Evolutionary conservation across 1,140 invertebrate species (phyloP).

Genomic region (Pseudomyrmex sp.): DNA sequence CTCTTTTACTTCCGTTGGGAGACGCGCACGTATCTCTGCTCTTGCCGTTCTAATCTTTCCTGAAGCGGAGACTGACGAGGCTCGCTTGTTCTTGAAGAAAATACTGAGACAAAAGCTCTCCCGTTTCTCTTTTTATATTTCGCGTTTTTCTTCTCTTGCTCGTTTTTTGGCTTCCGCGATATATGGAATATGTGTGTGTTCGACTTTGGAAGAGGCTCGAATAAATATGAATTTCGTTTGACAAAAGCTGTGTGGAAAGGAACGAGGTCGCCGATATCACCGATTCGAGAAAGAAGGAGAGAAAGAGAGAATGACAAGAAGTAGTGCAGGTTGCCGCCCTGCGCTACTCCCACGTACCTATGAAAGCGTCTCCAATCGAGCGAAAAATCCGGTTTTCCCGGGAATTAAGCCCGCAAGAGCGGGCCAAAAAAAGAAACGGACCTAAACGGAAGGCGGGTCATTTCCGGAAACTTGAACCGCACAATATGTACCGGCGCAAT

Average conservation of each 20-base stretch:
- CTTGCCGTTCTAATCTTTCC: constrained; percentile 63
- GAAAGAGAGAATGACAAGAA: background rate
- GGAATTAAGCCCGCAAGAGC: constrained; percentile 72
- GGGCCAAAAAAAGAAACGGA: constrained; percentile 60
- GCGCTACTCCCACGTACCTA: constrained; percentile 40
- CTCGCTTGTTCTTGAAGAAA: constrained; percentile 50
- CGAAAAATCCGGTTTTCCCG: constrained; percentile 77
- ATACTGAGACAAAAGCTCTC: constrained; percentile 61
- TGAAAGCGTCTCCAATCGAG: constrained; percentile 68
- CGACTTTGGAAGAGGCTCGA: constrained; percentile 42
- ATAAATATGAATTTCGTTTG: constrained; percentile 68
- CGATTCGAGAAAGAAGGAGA: constrained; percentile 10
- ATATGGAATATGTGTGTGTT: constrained; percentile 11
- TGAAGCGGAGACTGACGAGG: constrained; percentile 52
- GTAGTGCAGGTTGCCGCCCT: background rate
- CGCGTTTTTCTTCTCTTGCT: background rate
- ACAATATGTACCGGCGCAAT: constrained; percentile 51
- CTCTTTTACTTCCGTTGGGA: constrained; percentile 52
- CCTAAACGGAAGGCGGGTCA: constrained; percentile 47
- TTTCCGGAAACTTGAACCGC: constrained; percentile 59
- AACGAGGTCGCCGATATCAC: background rate
- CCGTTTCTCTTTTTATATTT: background rate
- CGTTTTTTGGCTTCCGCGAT: constrained; percentile 7
- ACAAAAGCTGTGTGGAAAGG: constrained; percentile 37
- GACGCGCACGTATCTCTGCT: constrained; percentile 46